Percentiles rank a stretch among this genome's conserved stretches.
Conservation (phyloP, 2,888 invertebrate genomes). For the Lagria hirta region DNA sequence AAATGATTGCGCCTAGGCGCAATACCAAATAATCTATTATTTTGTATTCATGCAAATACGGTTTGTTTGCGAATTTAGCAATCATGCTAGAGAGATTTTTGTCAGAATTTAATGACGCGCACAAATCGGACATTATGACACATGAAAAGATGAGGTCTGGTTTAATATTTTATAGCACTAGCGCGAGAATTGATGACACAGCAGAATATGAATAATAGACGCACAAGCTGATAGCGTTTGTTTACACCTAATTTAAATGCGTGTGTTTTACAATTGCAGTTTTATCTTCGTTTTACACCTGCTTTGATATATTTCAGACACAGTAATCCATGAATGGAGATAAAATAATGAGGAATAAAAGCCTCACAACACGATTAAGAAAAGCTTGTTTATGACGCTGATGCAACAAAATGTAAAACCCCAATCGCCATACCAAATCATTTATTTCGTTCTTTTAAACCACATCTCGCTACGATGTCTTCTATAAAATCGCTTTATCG, state of each 20-base stretch:
- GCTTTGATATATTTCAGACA: too few relatives aligned
- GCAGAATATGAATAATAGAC: too few relatives aligned
- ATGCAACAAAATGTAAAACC: constrained; percentile 18
- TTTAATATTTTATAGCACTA: constrained; percentile 19
- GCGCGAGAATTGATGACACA: constrained; percentile 20
- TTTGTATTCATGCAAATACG: too few relatives aligned
- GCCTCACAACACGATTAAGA: constrained; percentile 5
- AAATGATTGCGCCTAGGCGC: too few relatives aligned
- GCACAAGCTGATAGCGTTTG: constrained; percentile 18
- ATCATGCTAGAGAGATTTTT: constrained; percentile 13
- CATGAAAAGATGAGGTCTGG: constrained; percentile 16
- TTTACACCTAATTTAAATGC: constrained; percentile 14
- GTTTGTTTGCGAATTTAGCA: too few relatives aligned
- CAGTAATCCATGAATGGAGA: too few relatives aligned
- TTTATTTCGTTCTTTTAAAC: constrained; percentile 18
- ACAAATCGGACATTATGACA: constrained; percentile 17
- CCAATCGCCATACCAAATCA: constrained; percentile 10
- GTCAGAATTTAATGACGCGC: constrained; percentile 19
- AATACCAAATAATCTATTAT: too few relatives aligned
- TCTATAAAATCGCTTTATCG: constrained; percentile 31
- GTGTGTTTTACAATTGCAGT: constrained; percentile 7
- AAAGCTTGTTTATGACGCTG: constrained; percentile 9
- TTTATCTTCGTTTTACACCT: neutral
- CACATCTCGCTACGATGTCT: constrained; percentile 22
- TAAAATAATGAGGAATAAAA: too few relatives aligned